These are phyloP conservation scores for Actenoides hombroni DNA, from an alignment of 2,113 vertebrate species.

Conservation along the genomic window DNA sequence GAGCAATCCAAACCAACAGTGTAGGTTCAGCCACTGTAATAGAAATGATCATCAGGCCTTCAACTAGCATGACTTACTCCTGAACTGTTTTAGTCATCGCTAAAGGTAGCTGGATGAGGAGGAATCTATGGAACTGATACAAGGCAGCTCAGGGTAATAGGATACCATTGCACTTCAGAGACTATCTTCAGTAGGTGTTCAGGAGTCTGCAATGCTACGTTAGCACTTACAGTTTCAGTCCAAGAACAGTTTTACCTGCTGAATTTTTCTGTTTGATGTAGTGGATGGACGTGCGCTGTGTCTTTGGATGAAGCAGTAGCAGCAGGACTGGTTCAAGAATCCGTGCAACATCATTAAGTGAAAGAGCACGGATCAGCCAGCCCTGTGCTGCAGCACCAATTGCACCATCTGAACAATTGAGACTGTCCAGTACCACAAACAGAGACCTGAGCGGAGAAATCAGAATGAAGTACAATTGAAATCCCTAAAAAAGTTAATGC, in stretches of 20 bases:
- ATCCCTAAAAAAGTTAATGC: background rate
- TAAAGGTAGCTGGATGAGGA: background rate
- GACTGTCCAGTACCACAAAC: slow-evolving; percentile 94
- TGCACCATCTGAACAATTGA: slow-evolving; percentile 87
- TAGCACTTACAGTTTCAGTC: background rate
- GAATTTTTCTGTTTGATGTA: slow-evolving; percentile 82
- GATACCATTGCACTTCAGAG: background rate
- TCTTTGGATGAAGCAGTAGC: slow-evolving; percentile 90
- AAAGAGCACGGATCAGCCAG: slow-evolving; percentile 91
- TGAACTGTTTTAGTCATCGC: background rate
- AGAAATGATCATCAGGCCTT: background rate
- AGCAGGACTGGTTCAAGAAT: slow-evolving; percentile 95
- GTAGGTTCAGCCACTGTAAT: background rate
- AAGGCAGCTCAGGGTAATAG: background rate
- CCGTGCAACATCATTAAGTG: slow-evolving; percentile 88
- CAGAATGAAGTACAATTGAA: background rate
- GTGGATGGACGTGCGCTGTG: slow-evolving; percentile 87
- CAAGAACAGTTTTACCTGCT: slow-evolving; percentile 74
- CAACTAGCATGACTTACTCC: background rate
- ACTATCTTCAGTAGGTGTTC: background rate
- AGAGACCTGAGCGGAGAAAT: slow-evolving; percentile 80
- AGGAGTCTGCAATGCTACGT: background rate
- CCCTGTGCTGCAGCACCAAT: slow-evolving; percentile 89
- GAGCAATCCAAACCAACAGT: background rate
- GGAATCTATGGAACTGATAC: background rate